Conservation (phyloP, 2,113 vertebrate species). For the Microcebus tavaratra region DNA sequence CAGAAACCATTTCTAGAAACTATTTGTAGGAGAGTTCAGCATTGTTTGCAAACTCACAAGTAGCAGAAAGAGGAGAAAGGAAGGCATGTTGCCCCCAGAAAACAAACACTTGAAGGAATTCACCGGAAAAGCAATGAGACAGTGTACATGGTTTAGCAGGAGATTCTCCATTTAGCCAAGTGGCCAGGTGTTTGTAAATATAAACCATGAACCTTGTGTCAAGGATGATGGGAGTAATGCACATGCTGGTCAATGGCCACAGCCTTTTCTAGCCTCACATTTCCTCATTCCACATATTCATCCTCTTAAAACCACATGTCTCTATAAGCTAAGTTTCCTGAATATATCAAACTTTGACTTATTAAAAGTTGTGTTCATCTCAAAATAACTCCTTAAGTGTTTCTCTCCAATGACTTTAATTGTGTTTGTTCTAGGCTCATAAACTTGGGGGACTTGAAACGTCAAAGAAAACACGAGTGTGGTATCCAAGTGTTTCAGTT, state of each 20-base stretch:
- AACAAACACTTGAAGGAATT: background rate
- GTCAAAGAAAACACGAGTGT: conserved; percentile 21
- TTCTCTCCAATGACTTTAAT: conserved; percentile 45
- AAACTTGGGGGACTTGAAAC: conserved; percentile 34
- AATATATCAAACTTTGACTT: conserved; percentile 41
- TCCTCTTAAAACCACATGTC: background rate
- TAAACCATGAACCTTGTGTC: background rate
- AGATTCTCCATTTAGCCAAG: background rate
- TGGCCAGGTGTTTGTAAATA: background rate
- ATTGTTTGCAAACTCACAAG: background rate
- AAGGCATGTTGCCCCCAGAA: background rate
- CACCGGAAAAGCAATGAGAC: background rate
- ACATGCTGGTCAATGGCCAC: background rate
- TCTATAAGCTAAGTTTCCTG: background rate
- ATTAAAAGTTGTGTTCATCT: conserved; percentile 26
- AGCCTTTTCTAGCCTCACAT: background rate
- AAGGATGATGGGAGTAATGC: background rate
- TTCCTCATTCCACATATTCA: background rate
- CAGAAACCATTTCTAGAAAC: background rate
- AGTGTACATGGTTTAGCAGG: background rate
- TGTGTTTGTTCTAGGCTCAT: conserved; percentile 64
- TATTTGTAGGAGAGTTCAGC: background rate
- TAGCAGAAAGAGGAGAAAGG: background rate
- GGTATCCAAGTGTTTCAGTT: conserved; percentile 42
- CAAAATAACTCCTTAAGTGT: conserved; percentile 46